phyloP scores from a whole-genome alignment of 30 jellyfish, hydroid and myxozoan species.

The Turritopsis rubra region DNA sequence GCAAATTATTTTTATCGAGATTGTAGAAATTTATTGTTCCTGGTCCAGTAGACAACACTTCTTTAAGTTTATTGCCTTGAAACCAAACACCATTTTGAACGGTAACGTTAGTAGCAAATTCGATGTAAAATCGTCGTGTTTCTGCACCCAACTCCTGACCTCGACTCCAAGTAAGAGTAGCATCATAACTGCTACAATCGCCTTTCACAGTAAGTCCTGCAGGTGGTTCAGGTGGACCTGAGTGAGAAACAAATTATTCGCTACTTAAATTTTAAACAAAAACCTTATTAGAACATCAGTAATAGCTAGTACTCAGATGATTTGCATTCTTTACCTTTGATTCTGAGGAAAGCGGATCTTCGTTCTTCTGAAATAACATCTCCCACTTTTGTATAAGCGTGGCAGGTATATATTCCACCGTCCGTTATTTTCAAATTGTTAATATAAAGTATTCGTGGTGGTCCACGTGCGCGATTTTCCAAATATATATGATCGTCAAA shows the following conservation, averaged over 20 bases:
- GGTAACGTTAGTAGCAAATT: slow-evolving; percentile 28
- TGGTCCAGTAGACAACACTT: slow-evolving; percentile 2
- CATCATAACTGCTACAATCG: neutral
- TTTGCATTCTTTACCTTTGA: neutral
- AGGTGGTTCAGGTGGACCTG: slow-evolving; percentile 9
- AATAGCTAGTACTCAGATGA: too few relatives aligned
- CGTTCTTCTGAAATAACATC: slow-evolving; percentile 36
- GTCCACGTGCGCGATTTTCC: slow-evolving; percentile 81
- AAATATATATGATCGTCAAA: slow-evolving; percentile 64
- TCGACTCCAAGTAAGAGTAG: slow-evolving; percentile 50
- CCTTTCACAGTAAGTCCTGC: neutral
- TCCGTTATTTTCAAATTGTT: slow-evolving; percentile 50
- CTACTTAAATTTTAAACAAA: neutral
- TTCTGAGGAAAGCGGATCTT: slow-evolving; percentile 13
- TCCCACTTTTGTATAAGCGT: slow-evolving; percentile 71
- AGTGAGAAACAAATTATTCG: neutral
- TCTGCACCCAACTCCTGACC: slow-evolving; percentile 49
- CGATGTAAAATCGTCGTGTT: slow-evolving; percentile 32
- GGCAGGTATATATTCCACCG: slow-evolving; percentile 77
- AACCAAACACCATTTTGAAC: slow-evolving; percentile 17
- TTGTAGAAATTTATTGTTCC: neutral
- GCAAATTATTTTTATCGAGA: neutral
- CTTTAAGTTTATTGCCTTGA: slow-evolving; percentile 12
- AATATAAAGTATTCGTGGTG: slow-evolving; percentile 65
- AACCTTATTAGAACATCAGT: too few relatives aligned